Evolutionary conservation across 2,113 vertebrate species (phyloP).

Genomic region (Spilogale gracilis): DNA sequence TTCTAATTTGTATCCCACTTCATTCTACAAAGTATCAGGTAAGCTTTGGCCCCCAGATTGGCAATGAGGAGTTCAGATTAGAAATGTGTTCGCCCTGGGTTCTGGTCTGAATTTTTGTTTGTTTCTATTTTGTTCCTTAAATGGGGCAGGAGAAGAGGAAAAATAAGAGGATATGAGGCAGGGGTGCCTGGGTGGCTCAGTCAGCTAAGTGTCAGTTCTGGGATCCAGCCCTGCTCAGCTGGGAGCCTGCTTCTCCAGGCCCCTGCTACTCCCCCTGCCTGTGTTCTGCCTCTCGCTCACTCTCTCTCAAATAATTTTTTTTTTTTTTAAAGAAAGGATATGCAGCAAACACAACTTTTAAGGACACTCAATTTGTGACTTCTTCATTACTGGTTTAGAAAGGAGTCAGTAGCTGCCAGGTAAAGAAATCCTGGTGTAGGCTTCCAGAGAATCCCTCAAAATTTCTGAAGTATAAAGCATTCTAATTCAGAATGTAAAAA

Average conservation of each 20-base stretch:
- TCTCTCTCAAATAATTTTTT: background rate
- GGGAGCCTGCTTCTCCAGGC: no score
- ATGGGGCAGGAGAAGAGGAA: background rate
- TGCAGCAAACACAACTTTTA: background rate
- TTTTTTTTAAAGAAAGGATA: background rate
- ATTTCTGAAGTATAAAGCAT: background rate
- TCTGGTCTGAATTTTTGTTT: background rate
- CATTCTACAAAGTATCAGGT: background rate
- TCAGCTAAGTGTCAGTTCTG: background rate
- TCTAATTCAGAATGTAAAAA: slow-evolving; percentile 23
- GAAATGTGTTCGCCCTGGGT: background rate
- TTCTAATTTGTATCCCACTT: background rate
- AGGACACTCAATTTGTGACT: background rate
- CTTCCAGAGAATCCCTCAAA: background rate
- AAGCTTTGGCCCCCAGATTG: background rate
- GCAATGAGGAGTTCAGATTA: background rate
- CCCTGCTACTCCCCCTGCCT: background rate
- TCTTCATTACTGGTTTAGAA: background rate
- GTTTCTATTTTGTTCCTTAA: slow-evolving; percentile 6
- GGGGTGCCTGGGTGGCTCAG: background rate
- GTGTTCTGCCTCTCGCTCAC: background rate
- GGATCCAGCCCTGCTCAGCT: no score
- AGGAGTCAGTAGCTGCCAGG: background rate
- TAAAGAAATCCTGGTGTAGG: background rate
- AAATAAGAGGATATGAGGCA: background rate